Conservation (phyloP, 2,888 invertebrate species). For the Gandaritis pyraliata region DNA sequence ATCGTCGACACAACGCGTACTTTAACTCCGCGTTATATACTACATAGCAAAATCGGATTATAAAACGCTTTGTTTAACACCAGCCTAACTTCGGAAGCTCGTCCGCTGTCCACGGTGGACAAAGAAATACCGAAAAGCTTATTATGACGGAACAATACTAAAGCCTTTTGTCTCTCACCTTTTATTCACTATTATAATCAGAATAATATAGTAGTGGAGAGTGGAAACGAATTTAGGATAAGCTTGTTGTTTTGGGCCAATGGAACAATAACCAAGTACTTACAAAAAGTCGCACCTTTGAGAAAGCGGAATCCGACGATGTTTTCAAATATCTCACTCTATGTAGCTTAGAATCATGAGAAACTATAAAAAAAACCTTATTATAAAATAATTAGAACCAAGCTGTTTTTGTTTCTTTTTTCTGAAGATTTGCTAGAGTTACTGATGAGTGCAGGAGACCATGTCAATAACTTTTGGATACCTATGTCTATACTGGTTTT, state of each 20-base stretch:
- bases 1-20: background rate
- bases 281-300: no score
- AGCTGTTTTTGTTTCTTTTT: no score
- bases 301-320: no score
- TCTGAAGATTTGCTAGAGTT: no score
- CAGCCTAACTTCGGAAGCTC: conserved; percentile 6
- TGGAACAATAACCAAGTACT: no score
- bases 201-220: background rate
- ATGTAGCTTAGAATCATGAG: no score
- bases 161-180: conserved; percentile 11
- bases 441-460: no score
- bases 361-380: no score
- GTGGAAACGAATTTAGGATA: background rate
- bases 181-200: conserved; percentile 9
- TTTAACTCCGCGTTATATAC: background rate
- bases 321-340: no score
- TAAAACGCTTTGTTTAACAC: conserved; percentile 17
- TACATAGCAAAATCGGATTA: background rate
- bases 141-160: conserved; percentile 13
- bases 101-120: conserved; percentile 9
- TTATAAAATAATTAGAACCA: no score
- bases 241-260: conserved; percentile 2
- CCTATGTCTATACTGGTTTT: no score
- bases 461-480: no score
- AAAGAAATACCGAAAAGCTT: conserved; percentile 18